Evolutionary conservation across 2,797 vertebrate species (phyloP).

Genomic region (Oreochromis grahami): DNA sequence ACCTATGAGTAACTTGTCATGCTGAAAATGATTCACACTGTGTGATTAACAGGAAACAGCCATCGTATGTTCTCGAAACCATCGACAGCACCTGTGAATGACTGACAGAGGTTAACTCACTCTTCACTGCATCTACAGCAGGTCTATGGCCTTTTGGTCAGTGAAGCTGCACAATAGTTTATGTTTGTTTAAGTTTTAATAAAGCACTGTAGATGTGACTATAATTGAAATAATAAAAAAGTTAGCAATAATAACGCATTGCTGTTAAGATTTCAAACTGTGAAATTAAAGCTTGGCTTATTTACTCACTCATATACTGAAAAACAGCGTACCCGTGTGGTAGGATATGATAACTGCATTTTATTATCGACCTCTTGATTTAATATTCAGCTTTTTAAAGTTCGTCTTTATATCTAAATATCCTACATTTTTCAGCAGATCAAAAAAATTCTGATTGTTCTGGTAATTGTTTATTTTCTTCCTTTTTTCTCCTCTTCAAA

Average conservation of each 20-base stretch:
- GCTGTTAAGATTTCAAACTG: background rate
- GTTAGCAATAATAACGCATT: background rate
- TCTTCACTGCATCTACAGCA: background rate
- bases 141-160: background rate
- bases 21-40: background rate
- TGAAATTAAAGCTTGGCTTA: background rate
- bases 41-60: rapidly evolving
- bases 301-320: background rate
- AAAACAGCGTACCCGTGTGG: background rate
- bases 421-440: background rate
- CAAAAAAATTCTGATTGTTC: background rate
- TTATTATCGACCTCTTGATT: background rate
- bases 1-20: background rate
- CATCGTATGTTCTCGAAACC: rapidly evolving
- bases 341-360: background rate
- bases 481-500: rapidly evolving
- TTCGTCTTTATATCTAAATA: background rate
- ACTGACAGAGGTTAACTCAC: background rate
- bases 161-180: background rate
- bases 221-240: background rate
- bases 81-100: rapidly evolving
- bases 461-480: background rate
- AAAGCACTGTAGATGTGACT: background rate
- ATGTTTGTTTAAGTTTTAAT: background rate
- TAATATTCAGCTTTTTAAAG: background rate